Evolutionary conservation across 1,140 invertebrate species (phyloP), one percentile per base, ranked within the genome.

Genomic region (Dinoponera quadriceps): DNA sequence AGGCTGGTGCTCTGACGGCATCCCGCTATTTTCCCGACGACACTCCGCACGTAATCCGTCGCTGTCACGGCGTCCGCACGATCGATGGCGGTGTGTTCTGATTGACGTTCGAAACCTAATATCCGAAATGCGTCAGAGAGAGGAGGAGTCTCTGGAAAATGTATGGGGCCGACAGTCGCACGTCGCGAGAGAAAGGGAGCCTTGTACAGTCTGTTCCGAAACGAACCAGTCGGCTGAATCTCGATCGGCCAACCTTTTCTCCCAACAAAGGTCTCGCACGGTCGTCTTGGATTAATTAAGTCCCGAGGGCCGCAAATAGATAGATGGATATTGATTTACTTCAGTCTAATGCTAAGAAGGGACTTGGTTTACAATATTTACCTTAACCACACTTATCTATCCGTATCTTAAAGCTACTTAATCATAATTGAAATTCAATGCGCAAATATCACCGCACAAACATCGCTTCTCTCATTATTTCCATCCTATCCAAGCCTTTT

Each of bases 61-160:
- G 59, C 71, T 85, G 59, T 82, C 82, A 71, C 82, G 49, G 33
- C 33, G 22, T 60, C 13, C 55, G 71, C 55, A 72, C 82, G 82
- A 87, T 88, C 85, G 77, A 88, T 85, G 60, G 60, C 57, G 59
- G 29, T 62, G 44, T 54, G 66, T 44, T 66, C 68, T 88, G 85
- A 88, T 88, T 88, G 86, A 88, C 86, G 85, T 81, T 84, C 82
- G 57, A 84, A 88, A 88, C 83, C 74, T 88, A 88, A 88, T 88
- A 88, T 88, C 85, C 82, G 86, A 88, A 88, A 88, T 86, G 68
- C 82, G 82, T 88, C 85, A 65, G 49, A 71, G 55, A n/a, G 60
- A 75, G 20, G 75, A 74, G 85, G 27, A 69, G 65, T n/a, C 4
- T n/a, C 4, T 60, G 29, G 78, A 55, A 82, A 75, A 73, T 85